Conservation (phyloP, 2,888 invertebrate genomes). For the Eristalinus sepulchralis region DNA sequence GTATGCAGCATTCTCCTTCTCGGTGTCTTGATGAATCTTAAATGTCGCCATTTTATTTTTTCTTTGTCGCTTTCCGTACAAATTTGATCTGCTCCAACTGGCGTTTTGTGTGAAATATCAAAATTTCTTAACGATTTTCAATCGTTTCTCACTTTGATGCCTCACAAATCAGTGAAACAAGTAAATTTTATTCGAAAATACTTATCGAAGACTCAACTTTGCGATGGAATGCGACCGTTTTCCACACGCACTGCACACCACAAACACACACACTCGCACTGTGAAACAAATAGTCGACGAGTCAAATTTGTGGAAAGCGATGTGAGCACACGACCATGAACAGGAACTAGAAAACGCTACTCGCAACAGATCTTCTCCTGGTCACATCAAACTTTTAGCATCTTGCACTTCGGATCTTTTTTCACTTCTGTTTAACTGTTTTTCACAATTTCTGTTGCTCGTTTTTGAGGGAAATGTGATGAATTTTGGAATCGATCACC, state of each 20-base stretch:
- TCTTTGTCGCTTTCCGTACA: neutral
- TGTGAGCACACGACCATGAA: constrained; percentile 39
- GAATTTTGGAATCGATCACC: constrained; percentile 1
- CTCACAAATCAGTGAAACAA: constrained; percentile 33
- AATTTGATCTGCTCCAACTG: constrained; percentile 6
- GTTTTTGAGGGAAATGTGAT: neutral
- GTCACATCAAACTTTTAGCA: constrained; percentile 32
- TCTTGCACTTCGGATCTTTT: constrained; percentile 38
- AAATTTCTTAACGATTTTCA: constrained; percentile 17
- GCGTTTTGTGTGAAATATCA: constrained; percentile 1
- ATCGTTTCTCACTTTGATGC: constrained; percentile 19
- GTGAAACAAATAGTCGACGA: constrained; percentile 6
- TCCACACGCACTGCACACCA: constrained; percentile 41
- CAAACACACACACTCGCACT: constrained; percentile 32
- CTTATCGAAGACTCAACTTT: neutral
- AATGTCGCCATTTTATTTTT: constrained; percentile 85
- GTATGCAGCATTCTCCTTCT: constrained; percentile 83
- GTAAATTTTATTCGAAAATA: constrained; percentile 8
- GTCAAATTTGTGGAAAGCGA: constrained; percentile 20
- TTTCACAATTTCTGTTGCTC: neutral
- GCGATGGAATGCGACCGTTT: constrained; percentile 47
- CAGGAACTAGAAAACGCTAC: constrained; percentile 23
- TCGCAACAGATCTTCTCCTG: neutral
- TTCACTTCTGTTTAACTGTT: neutral
- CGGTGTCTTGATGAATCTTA: constrained; percentile 89